phyloP scores from a whole-genome alignment of 2,797 vertebrate genomes.

The Sebastiscus tertius region DNA sequence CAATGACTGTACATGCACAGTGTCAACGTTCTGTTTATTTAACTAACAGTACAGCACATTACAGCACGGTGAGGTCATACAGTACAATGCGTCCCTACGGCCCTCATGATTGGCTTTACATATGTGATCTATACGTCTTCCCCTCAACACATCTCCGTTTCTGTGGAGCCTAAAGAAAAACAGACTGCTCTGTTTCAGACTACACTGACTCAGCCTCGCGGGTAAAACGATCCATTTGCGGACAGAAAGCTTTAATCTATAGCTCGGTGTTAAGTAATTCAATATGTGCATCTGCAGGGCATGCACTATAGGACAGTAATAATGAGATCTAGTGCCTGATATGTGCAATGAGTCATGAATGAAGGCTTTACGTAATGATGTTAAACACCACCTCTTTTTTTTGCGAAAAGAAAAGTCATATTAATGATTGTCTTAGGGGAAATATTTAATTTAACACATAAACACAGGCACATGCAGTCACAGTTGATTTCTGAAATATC shows the following conservation, averaged over 20 bases:
- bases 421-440: background rate
- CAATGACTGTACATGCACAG: constrained; percentile 10
- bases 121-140: constrained; percentile 19
- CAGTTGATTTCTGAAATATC: background rate
- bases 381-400: background rate
- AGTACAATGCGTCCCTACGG: constrained; percentile 13
- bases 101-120: constrained; percentile 21
- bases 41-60: constrained; percentile 44
- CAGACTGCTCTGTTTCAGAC: constrained; percentile 8
- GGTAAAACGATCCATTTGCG: constrained; percentile 37
- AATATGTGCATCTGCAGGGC: constrained; percentile 19
- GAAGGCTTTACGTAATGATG: constrained; percentile 4
- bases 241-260: constrained; percentile 18
- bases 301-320: background rate
- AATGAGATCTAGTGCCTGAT: constrained; percentile 6
- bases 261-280: constrained; percentile 19
- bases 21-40: constrained; percentile 36
- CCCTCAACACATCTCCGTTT: constrained; percentile 9
- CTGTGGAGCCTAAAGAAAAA: constrained; percentile 36
- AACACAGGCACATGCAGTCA: background rate
- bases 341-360: constrained; percentile 24
- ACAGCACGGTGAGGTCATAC: constrained; percentile 41
- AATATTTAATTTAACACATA: background rate
- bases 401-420: background rate
- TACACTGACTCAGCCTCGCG: background rate